Evolutionary conservation across 2,113 vertebrate genomes (phyloP), one percentile per base, ranked within the genome.

Genomic region (Malurus elegans): DNA sequence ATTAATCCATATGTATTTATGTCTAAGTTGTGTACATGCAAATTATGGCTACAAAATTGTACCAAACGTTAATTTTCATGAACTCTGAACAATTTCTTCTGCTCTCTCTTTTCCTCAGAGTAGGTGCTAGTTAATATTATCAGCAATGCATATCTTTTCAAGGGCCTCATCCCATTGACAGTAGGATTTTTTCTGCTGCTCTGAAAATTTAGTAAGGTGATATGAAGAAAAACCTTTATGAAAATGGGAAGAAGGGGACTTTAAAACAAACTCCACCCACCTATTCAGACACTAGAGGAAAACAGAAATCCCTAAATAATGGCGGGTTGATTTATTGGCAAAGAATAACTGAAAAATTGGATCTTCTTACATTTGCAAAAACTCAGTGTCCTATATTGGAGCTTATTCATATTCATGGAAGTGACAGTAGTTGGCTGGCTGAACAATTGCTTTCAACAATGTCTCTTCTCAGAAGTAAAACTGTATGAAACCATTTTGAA

Each of bases 1-100:
- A 95, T 96, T 67, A 86, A 97, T 97, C 71, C 80, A 67, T 95
- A 95, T 94, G 90, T 84, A 95, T 96, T 93, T 88, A 82, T 94
- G 86, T 88, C 57, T 92, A 53, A 92, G 56, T 92, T 94, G 92
- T 96, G 87, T 84, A 80, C 74, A 54, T 94, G 95, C 42, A 95
- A 85, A 93, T 91, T 78, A 64, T 40, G 44, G 82, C 76, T 88
- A 64, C 53, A 89, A 82, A 94, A 78, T 91, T 84, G 47, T 75
- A 92, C 23, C 60, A 38, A 67, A 70, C 69, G 64, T 86, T 95
- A 91, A 47, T 90, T 89, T 78, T 82, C 24, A n/a, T 83, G 80
- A 95, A 86, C 84, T 65, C 54, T 36, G 57, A 95, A 69, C 64
- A 38, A 65, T 94, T 94, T 94, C 14, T 83, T 78, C 26, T 34